Base-by-base conservation (phyloP, 1,140 invertebrate genomes). In the Caenorhabditis tropicalis region DNA sequence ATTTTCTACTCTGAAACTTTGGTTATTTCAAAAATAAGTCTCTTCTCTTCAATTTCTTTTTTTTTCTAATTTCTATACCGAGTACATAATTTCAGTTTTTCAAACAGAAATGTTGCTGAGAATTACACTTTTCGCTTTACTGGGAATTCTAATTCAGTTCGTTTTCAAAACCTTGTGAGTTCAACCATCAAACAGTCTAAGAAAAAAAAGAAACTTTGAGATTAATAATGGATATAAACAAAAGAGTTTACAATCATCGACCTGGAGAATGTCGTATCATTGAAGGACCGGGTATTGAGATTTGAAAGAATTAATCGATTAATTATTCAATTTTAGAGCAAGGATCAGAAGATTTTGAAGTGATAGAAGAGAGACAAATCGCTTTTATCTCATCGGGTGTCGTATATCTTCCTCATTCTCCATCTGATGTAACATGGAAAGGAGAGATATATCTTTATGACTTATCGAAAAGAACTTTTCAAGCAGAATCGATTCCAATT, bases 201-300 rank as follows among this genome's bases (percentile, higher is more conserved):
- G 0, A 7, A 12, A 10, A 12, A 10, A 27, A 9, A 27, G 9
- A 12, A 10, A 12, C 29, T 60, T 49, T 33, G 31, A 85, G 84
- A 29, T 70, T 85, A 10, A 58, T 82, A 29, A 29, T 65, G n/a
- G 84, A 85, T 48, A 70, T 49, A 43, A 85, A 81, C 49, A 85
- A 85, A 27, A n/a, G 84, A 58, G 84, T 82, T 12, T 85, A 85
- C n/a, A 85, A 81, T 31, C 84, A 85, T 53, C 29, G 82, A 19
- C 84, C 84, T 1, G 84, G 84, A 33, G 82, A 82, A 15, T 85
- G 84, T 24, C 10, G 84, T 48, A 65, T 29, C 12, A 24, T 85
- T 19, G 82, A 82, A 31, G 56, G 56, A 31, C 36, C 82, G 7
- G 56, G 79, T 85, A 31, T 27, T 27, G 31, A 7, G 36, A 29